Conservation (phyloP, 1,140 invertebrate species). For the Procambarus clarkii region DNA sequence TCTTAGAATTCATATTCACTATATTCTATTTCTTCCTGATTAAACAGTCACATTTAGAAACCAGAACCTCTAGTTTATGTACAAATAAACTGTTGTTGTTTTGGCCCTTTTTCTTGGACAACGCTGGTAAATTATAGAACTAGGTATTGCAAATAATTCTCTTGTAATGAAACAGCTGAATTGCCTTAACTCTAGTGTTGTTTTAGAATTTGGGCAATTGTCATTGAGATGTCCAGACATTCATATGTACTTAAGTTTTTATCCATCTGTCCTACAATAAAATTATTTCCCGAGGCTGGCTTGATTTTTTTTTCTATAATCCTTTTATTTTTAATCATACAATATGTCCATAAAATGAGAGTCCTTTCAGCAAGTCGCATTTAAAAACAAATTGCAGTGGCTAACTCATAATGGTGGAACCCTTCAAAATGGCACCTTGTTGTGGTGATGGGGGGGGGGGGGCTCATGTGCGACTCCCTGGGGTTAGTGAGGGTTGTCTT, state of each 20-base stretch:
- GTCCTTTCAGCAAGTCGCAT: too few species aligned
- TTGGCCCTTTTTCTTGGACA: background rate
- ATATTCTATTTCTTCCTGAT: background rate
- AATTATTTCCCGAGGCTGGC: slow-evolving; percentile 38
- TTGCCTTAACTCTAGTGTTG: slow-evolving; percentile 21
- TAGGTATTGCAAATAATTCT: background rate
- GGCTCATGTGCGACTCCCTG: too few species aligned
- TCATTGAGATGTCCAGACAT: slow-evolving; percentile 58
- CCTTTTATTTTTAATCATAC: background rate
- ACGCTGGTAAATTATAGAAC: background rate
- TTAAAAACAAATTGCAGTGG: too few species aligned
- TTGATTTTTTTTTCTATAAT: background rate
- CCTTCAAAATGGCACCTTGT: too few species aligned
- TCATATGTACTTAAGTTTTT: slow-evolving; percentile 45
- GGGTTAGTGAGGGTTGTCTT: too few species aligned
- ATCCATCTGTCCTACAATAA: slow-evolving; percentile 57
- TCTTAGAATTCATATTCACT: slow-evolving; percentile 3
- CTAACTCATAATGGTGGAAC: too few species aligned
- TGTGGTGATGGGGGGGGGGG: too few species aligned
- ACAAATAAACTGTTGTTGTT: slow-evolving; percentile 39
- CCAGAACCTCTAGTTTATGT: slow-evolving; percentile 41
- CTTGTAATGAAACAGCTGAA: background rate
- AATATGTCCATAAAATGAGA: background rate
- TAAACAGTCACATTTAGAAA: background rate
- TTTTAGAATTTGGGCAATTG: slow-evolving; percentile 33